Base-by-base conservation (phyloP, 2,797 vertebrate species). In the Periophthalmus magnuspinnatus region DNA sequence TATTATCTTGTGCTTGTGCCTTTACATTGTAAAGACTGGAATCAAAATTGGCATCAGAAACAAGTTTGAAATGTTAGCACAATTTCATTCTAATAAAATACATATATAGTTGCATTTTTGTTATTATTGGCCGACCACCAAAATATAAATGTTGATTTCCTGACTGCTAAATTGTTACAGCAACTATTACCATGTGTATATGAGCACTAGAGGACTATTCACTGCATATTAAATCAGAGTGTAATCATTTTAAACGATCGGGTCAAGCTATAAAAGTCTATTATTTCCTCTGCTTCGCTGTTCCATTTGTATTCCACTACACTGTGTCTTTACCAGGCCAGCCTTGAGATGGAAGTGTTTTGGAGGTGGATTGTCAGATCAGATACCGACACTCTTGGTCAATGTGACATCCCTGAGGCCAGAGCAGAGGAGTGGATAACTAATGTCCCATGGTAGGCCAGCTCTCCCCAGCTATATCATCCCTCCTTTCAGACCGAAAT, bases 291-390 rank as follows among this genome's bases (percentile, higher is more conserved):
- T 83, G 66, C 65, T 78, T 77, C 74, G 63, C 70, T 60, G 68
- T 73, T 69, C 69, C 71, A 82, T 55, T 75, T 9, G 19, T 68
- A 74, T 80, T 73, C 68, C 76, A 84, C 81, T 84, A 78, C 78
- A 76, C 68, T 77, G 71, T 77, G 66, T 81, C 80, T 80, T 65
- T 66, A 78, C 72, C 71, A 79, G 82, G 60, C 76, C 75, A 85
- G 85, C 82, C 85, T 76, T 82, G 78, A 81, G 81, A 76, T 75
- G 83, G 80, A 86, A 83, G 72, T 84, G 86, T 87, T 89, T 84
- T 86, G 79, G 83, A 88, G 83, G 86, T 84, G 86, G 76, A 84
- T 78, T 90, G 90, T 92, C 90, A 89, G 78, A 90, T 91, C 87
- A 88, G 76, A 91, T 90, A 81, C 55, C 55, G 68, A 59, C 82